Base-by-base conservation (phyloP, 2,888 invertebrate genomes). In the Cistogaster globosa region DNA sequence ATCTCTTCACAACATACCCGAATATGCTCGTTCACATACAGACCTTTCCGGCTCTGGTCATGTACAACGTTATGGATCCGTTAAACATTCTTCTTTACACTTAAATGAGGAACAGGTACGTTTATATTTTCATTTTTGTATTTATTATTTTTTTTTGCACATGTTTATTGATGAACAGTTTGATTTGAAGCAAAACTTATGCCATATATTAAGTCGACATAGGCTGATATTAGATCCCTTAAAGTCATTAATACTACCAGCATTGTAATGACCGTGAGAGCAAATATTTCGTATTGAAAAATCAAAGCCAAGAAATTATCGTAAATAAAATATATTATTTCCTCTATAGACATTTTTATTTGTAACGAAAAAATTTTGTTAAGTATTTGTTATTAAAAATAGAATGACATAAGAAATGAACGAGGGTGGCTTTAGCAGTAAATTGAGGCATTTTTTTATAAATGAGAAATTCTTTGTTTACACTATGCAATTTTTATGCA, bases 1-100 rank as follows among this genome's bases (percentile, higher is more conserved):
- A 87, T 94, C 94, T 88, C 92, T 94, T 6, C 94, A 94, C 88
- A 93, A 95, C 82, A 93, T 94, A 69, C 91, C 92, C 14, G 93
- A 93, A 89, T 93, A 93, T 86, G 85, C 87, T 22, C 93, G 94
- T 88, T 93, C 94, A 36, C 92, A 94, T 14, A 93, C 94, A 76
- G 93, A 94, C 81, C 93, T 94, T 48, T 92, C 93, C 89, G 89
- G 92, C 38, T 91, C 91, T 11, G 90, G 89, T 2, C 90, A 87
- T 32, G 87, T 89, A 77, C 89, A 91, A 77, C 90, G 90, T 42
- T 93, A 93, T 80, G 93, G 93, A 67, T 93, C 94, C 32, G 89
- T 92, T 55, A 88, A 89, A 18, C 90, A 90, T 63, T 91, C 88
- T 48, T 88, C 89, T 77, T 62, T 78, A 26, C 89, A 89, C 11